These are phyloP conservation scores for Ictidomys tridecemlineatus DNA, from an alignment of 2,113 vertebrate species.

Conservation along the genomic window DNA sequence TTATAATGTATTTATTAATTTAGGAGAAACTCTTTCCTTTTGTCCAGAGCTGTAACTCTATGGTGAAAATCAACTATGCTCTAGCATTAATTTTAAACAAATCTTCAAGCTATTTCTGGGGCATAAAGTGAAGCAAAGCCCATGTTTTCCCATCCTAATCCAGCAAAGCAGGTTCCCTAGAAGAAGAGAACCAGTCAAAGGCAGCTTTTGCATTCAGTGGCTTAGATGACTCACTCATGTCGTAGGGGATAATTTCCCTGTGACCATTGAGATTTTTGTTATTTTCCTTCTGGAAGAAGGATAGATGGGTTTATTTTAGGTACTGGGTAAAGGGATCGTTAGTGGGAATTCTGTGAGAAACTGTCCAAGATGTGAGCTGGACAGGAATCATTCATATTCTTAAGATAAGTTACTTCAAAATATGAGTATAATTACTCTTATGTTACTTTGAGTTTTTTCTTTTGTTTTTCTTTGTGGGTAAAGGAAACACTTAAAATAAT, in stretches of 20 bases:
- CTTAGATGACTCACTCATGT: background rate
- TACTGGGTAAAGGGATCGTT: conserved; percentile 67
- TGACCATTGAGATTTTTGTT: conserved; percentile 31
- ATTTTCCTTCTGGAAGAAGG: conserved; percentile 72
- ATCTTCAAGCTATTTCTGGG: background rate
- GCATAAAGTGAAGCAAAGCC: background rate
- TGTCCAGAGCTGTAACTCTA: background rate
- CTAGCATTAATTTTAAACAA: background rate
- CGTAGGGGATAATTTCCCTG: background rate
- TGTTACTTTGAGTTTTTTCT: conserved; percentile 49
- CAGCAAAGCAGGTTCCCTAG: background rate
- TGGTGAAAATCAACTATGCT: background rate
- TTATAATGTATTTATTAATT: conserved; percentile 40
- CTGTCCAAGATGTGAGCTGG: conserved; percentile 29
- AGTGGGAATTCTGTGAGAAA: conserved; percentile 67
- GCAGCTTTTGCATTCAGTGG: background rate
- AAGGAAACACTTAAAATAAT: conserved; percentile 79
- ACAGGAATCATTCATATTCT: conserved; percentile 63
- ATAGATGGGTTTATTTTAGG: conserved; percentile 70
- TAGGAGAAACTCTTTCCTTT: background rate
- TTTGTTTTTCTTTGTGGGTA: conserved; percentile 23
- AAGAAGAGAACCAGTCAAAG: background rate
- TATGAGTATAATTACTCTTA: conserved; percentile 39
- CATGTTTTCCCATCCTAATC: fast-evolving
- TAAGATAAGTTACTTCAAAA: conserved; percentile 73